phyloP scores from a whole-genome alignment of 2,113 vertebrate genomes.

The Spea multiplicata region DNA sequence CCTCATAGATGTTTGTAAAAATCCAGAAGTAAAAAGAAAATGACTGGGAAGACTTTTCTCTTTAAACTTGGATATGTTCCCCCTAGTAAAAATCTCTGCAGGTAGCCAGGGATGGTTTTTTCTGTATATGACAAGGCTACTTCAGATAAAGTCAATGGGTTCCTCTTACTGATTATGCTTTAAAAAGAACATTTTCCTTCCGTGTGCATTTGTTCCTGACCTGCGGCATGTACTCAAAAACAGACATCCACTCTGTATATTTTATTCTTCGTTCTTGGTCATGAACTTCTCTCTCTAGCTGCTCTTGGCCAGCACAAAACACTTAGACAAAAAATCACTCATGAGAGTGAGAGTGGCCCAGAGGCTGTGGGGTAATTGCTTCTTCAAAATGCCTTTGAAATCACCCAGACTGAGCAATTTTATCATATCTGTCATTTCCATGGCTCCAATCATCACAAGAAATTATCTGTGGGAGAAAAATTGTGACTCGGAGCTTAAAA shows the following conservation, averaged over 20 bases:
- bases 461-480: slow-evolving; percentile 6
- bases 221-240: slow-evolving; percentile 33
- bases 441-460: slow-evolving; percentile 4
- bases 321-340: slow-evolving; percentile 35
- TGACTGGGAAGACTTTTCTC: too few species aligned
- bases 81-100: too few species aligned
- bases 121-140: background rate
- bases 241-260: slow-evolving; percentile 33
- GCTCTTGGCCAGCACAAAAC: slow-evolving; percentile 1
- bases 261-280: slow-evolving; percentile 36
- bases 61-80: too few species aligned
- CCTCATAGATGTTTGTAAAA: too few species aligned
- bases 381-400: slow-evolving; percentile 30
- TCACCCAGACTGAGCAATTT: slow-evolving; percentile 6
- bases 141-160: slow-evolving; percentile 10
- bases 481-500: background rate
- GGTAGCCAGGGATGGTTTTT: background rate
- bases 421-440: slow-evolving; percentile 36
- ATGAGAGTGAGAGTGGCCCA: slow-evolving; percentile 9
- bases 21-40: too few species aligned
- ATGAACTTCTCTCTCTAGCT: slow-evolving; percentile 29
- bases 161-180: slow-evolving; percentile 32
- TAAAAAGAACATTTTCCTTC: slow-evolving; percentile 37
- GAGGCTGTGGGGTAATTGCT: slow-evolving; percentile 34
- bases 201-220: slow-evolving; percentile 33